Base-by-base conservation (phyloP, 2,113 vertebrate genomes). In the Hydrolagus affinis region DNA sequence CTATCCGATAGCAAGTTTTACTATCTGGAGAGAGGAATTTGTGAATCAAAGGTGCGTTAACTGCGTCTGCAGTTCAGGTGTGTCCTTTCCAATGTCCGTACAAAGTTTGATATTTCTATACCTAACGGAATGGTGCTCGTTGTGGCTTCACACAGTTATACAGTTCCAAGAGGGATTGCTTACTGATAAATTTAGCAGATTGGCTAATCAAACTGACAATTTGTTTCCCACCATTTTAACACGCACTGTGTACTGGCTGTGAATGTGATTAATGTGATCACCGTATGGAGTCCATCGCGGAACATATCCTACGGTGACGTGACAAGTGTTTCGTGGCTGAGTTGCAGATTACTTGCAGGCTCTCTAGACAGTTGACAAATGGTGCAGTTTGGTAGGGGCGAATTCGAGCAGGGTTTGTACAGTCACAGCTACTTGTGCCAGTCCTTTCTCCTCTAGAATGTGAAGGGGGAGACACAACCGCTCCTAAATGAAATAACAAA, bases 391-490 rank as follows among this genome's bases (percentile, higher is more conserved):
- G 87, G 95, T 96, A 11, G 96, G 97, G 85, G 96, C 97, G 87
- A 98, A 93, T 66, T 96, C 94, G 89, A 99, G 94, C 91, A 99
- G 95, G 21, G 96, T 94, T 85, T 94, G 90, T 70, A 99, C 96
- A 4, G 97, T 99, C 88, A 93, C 92, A 11, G 97, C 96, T 88
- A 99, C 96, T 93, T 96, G 96, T 89, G 95, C 90, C 93, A 99
- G 92, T 88, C 98, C 97, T 88, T 94, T 95, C 92, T 98, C 96
- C 94, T 99, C 97, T 95, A 99, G 94, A 92, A 99, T 98, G 94
- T 98, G 97, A 59, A 96, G 96, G 90, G 98, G 97, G 90, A 98
- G 95, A 93, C 98, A 99, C 90, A 99, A 94, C 90, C 95, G 95
- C 89, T 92, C 96, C 97, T 99, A 90, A 87, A 91, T 85, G 87